phyloP scores from a whole-genome alignment of 2,113 vertebrate genomes.

The Xenopus borealis region DNA sequence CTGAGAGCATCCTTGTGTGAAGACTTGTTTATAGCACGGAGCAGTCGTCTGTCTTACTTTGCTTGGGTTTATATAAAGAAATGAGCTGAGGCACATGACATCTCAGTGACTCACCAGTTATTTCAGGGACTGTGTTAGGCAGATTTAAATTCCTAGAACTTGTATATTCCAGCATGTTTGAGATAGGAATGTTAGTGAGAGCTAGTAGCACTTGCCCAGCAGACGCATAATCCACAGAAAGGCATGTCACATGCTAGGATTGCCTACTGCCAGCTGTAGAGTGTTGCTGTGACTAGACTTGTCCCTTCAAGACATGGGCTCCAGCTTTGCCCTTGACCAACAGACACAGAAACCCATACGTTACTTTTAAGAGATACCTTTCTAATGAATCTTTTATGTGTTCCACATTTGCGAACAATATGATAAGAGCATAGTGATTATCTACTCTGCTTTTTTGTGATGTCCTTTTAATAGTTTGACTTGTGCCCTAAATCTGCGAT shows the following conservation, averaged over 20 bases:
- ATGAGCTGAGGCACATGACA: conserved; percentile 15
- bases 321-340: neutral
- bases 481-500: conserved; percentile 3
- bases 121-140: conserved; percentile 12
- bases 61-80: conserved; percentile 31
- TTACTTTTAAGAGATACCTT: too few species aligned
- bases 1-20: neutral
- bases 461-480: conserved; percentile 3
- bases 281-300: neutral
- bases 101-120: conserved; percentile 10
- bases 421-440: neutral
- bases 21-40: conserved; percentile 16
- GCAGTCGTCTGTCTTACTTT: conserved; percentile 1
- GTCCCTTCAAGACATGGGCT: neutral
- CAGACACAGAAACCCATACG: neutral
- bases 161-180: conserved; percentile 23
- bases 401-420: too few species aligned
- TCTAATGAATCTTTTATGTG: too few species aligned
- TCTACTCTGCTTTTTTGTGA: neutral
- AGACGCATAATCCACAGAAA: neutral
- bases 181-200: conserved; percentile 18
- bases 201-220: conserved; percentile 4
- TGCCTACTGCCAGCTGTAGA: neutral
- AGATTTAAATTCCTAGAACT: conserved; percentile 36
- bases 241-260: conserved; percentile 18